These are phyloP conservation scores for Mormoops blainvillei DNA, from an alignment of 2,113 vertebrate genomes.

Conservation along the genomic window DNA sequence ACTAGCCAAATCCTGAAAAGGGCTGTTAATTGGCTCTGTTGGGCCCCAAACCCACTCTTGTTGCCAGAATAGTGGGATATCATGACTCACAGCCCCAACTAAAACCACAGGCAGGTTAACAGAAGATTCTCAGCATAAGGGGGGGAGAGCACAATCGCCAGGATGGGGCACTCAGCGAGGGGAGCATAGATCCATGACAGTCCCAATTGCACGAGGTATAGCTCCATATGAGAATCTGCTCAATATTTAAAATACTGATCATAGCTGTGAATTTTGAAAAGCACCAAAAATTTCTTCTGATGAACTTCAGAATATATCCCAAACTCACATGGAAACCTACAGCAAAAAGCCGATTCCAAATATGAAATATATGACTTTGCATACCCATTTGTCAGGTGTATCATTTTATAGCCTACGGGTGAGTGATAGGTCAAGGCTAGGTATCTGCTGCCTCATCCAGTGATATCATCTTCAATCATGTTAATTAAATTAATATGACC, in stretches of 20 bases:
- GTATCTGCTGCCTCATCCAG: constrained; percentile 54
- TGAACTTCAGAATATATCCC: not conserved
- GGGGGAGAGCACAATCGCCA: not conserved
- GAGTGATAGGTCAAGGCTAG: constrained; percentile 26
- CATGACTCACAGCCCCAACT: not conserved
- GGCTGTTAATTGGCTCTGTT: not conserved
- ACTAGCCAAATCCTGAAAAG: not conserved
- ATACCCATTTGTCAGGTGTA: constrained; percentile 38
- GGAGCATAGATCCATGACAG: not conserved
- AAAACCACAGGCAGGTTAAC: not conserved
- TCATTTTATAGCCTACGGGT: constrained; percentile 59
- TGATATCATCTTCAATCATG: constrained; percentile 73
- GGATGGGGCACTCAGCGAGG: not conserved
- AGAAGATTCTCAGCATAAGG: not conserved
- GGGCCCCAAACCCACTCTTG: accelerated
- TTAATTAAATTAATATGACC: constrained; percentile 82
- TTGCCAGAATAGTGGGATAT: not conserved
- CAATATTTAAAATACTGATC: not conserved
- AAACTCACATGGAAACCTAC: not conserved
- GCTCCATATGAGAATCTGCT: not conserved
- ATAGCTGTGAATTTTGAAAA: not conserved
- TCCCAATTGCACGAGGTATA: not conserved
- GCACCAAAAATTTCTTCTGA: not conserved
- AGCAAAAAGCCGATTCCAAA: not conserved
- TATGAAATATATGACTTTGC: not conserved